Base-by-base conservation (phyloP, 1,140 invertebrate species). In the Penaeus chinensis region DNA sequence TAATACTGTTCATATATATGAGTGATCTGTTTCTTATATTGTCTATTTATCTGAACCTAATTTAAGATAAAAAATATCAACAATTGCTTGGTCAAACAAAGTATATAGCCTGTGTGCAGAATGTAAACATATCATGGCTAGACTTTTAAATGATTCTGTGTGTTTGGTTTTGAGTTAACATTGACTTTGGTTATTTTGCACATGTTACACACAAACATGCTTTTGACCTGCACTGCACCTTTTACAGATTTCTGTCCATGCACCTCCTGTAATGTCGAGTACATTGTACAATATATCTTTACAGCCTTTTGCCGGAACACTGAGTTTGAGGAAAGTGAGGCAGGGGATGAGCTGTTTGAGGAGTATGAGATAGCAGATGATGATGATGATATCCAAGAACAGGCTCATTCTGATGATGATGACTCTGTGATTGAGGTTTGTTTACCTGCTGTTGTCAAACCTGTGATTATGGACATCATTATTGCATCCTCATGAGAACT, bases 361-460 rank as follows among this genome's bases (percentile, higher is more conserved):
- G 86, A 87, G 42, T 87, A 87, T 54, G 86, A 87, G 32, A 37
- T 83, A 47, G 80, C 71, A 20, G 82, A 80, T 20, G 86, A 87
- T 65, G 80, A 87, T 32, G 60, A 66, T 20, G 74, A 27, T 22
- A 80, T 27, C n/a, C 71, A 83, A 20, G 80, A 85, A 7, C 61
- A 78, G 24, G 79, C 77, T n/a, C 69, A 81, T 18, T 87, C 54
- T n/a, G 69, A 74, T 82, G 86, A 83, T 27, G 37, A 62, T 54
- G 86, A 87, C 54, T 87, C 86, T 47, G 37, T 82, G n/a, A 60
- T 87, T 83, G 86, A 87, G 80, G 86, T 87, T 37, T 63, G 86
- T 87, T 42, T 65, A 42, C n/a, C 65, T 54, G 22, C 22, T 11
- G 54, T 54, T 54, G 54, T 54, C 54, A 16, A 13, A 81, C 66